Evolutionary conservation across 2,797 vertebrate species (phyloP), one percentile per base, ranked within the genome.

Genomic region (Sarcoramphus papa): DNA sequence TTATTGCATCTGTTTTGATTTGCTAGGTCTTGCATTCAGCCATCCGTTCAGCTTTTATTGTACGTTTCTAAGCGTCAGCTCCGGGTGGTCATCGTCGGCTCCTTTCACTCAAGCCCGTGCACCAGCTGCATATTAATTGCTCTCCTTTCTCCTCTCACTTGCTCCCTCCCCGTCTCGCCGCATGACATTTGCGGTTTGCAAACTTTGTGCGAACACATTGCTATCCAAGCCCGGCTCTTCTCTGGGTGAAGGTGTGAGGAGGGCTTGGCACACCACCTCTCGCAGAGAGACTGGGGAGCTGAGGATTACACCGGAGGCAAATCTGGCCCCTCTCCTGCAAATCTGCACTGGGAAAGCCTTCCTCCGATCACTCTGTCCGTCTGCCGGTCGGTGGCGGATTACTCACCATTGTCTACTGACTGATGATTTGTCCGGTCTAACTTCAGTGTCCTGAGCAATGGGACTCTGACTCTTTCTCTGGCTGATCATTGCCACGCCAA

Each of bases 71-170:
- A 88, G 86, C 72, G 1, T 47, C 96, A 84, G 95, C 94, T 88
- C 92, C 0, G 35, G 62, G 81, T 81, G 95, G 84, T 70, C 96
- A 90, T 19, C 31, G 6, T 56, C 47, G 0, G 54, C 89, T 95
- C 70, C 92, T 76, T 80, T 91, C 92, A 85, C 92, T 94, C 89
- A 22, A 80, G 75, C 84, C 85, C 3, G 1, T 90, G 92, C 95
- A 93, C 89, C 97, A 94, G 95, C 92, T 96, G 94, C 81, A 88
- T 54, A 59, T 91, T 78, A 81, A 97, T 90, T 41, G 64, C 68
- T 91, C 53, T 93, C 88, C 88, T 83, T 82, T 77, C 88, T 90
- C 77, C 27, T 5, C 80, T 78, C 30, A 1, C 90, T 91, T 45
- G 2, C 59, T 88, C 74, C 53, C 84, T 91, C 78, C 81, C 81